Evolutionary conservation across 2,888 invertebrate genomes (phyloP), one percentile per base, ranked within the genome.

Genomic region (Caenorhabditis virilis): DNA sequence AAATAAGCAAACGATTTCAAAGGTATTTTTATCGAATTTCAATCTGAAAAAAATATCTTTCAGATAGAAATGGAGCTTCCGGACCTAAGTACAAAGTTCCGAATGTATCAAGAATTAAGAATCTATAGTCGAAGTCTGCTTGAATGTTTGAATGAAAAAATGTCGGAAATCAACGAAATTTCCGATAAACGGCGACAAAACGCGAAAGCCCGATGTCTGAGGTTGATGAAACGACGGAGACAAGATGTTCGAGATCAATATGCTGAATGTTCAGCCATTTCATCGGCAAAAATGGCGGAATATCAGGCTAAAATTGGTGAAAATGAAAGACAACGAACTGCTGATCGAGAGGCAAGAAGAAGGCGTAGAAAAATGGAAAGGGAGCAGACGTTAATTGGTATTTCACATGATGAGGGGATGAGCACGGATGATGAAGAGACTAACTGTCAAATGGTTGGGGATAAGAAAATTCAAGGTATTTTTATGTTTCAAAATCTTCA

Each of bases 101-200:
- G 89, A 82, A 91, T 94, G 86, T 95, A 93, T 88, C 95, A 97
- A 88, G 92, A 94, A 86, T 89, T 92, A 82, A 89, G 92, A 84
- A 92, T 93, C 83, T 97, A 93, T 88, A 89, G 94, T 84, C 91
- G 91, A 77, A 94, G 95, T 88, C 89, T 95, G 85, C 89, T 95
- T 84, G 95, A 97, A 87, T 97, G 95, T 87, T 88, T 95, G 81
- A 92, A 94, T 85, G 93, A 95, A 87, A 97, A 97, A 90, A 92
- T 94, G 1, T 53, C 52, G n/a, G 71, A 73, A 36, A 69, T 78
- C 35, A 72, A 74, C 88, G 61, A 39, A 9, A 84, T 95, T 82
- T 95, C 95, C 85, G 89, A 90, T 67, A 88, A 90, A 20, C 89
- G 91, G 82, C 83, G 91, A 79, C 88, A 88, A 66, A 84, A 92